These are phyloP conservation scores for Lichenostomus cassidix DNA, from an alignment of 2,113 vertebrate genomes.

Conservation along the genomic window DNA sequence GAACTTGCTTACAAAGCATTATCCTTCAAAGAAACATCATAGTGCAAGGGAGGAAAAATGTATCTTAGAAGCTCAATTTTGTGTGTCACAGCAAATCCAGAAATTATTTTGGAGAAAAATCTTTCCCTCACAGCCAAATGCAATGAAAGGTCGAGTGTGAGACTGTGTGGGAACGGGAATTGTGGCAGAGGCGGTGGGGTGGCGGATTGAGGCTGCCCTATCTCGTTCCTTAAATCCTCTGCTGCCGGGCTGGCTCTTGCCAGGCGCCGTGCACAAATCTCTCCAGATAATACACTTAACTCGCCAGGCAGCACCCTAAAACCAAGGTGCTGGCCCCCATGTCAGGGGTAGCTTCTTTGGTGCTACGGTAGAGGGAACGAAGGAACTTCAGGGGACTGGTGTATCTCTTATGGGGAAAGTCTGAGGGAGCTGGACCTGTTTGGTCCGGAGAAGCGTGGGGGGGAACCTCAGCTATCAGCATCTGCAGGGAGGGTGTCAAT, in stretches of 20 bases:
- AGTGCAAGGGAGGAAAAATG: fast-evolving
- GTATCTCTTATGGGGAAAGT: no score
- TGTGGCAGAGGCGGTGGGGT: background rate
- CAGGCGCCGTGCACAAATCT: fast-evolving
- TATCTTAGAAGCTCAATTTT: background rate
- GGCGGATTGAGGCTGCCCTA: background rate
- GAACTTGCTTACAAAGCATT: background rate
- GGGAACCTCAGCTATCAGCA: fast-evolving
- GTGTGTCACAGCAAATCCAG: background rate
- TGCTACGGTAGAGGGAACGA: background rate
- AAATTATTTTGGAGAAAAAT: background rate
- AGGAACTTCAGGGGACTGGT: background rate
- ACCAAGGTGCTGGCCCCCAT: fast-evolving
- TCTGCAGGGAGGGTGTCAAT: background rate
- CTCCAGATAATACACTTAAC: background rate
- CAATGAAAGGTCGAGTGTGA: fast-evolving
- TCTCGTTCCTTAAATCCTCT: background rate
- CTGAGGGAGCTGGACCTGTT: background rate
- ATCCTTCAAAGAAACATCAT: background rate
- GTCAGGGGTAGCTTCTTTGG: fast-evolving
- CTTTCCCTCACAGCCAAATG: background rate
- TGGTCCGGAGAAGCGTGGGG: background rate
- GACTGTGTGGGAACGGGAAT: fast-evolving
- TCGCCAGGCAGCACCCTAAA: fast-evolving
- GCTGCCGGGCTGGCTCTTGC: background rate